Evolutionary conservation across 2,113 vertebrate genomes (phyloP).

Genomic region (Collichthys lucidus): DNA sequence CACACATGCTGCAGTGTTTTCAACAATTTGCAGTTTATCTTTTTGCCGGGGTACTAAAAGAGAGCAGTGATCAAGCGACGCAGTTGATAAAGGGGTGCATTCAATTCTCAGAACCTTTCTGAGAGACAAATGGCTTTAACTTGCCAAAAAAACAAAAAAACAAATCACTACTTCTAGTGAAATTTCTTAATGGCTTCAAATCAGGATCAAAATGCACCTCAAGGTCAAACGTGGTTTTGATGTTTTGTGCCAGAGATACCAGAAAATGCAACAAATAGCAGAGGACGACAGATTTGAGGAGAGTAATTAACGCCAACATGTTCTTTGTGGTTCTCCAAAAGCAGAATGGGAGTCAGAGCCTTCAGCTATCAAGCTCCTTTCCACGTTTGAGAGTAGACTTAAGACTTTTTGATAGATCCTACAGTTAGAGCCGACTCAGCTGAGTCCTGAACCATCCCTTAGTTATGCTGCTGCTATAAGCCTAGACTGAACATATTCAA

Average conservation of each 20-base stretch:
- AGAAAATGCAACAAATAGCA: too few relatives aligned
- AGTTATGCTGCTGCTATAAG: too few relatives aligned
- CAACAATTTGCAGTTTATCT: conserved; percentile 6
- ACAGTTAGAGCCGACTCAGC: too few relatives aligned
- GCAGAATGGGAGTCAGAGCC: too few relatives aligned
- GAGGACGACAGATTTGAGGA: neutral
- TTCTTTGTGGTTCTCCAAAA: too few relatives aligned
- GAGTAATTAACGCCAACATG: too few relatives aligned
- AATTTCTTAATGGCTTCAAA: neutral
- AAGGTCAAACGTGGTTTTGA: neutral
- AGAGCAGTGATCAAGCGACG: conserved; percentile 14
- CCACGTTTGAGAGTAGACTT: too few relatives aligned
- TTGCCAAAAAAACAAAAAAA: neutral
- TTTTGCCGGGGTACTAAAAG: neutral
- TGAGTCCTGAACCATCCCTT: too few relatives aligned
- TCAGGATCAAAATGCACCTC: neutral
- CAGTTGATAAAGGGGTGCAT: conserved; percentile 1
- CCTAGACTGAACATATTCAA: too few relatives aligned
- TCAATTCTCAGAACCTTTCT: neutral
- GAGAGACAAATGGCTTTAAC: neutral
- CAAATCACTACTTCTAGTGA: neutral
- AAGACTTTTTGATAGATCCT: too few relatives aligned
- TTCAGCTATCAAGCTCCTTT: too few relatives aligned
- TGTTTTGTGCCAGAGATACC: conserved; percentile 2
- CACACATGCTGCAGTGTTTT: conserved; percentile 1